phyloP scores from a whole-genome alignment of 2,888 invertebrate species.

The Sesamia inferens region DNA sequence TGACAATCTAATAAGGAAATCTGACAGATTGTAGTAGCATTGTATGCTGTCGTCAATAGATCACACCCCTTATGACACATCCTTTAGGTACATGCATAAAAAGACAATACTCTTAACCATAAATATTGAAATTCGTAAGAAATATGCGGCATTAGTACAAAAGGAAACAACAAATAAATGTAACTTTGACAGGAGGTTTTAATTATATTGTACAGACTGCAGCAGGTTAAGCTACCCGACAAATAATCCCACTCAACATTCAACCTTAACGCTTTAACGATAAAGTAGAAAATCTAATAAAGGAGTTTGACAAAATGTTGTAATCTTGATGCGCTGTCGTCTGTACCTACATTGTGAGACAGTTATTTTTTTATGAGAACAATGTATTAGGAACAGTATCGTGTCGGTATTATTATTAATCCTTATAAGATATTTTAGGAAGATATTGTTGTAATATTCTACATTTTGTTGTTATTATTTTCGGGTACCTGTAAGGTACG shows the following conservation, averaged over 20 bases:
- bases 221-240: too few relatives aligned
- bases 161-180: slow-evolving; percentile 27
- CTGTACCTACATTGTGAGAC: too few relatives aligned
- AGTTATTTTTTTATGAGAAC: too few relatives aligned
- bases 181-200: slow-evolving; percentile 39
- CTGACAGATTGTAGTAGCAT: too few relatives aligned
- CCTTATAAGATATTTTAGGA: slow-evolving; percentile 15
- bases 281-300: too few relatives aligned
- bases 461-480: slow-evolving; percentile 6
- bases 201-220: slow-evolving; percentile 9
- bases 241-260: too few relatives aligned
- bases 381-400: too few relatives aligned
- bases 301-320: too few relatives aligned
- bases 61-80: neutral
- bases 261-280: too few relatives aligned
- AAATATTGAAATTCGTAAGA: neutral
- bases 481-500: slow-evolving; percentile 25
- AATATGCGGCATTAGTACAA: slow-evolving; percentile 37
- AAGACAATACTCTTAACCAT: neutral
- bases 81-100: neutral
- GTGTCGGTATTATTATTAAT: slow-evolving; percentile 19
- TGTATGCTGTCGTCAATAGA: too few relatives aligned
- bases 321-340: too few relatives aligned
- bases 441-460: slow-evolving; percentile 32
- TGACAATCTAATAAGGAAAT: too few relatives aligned